Evolutionary conservation across 2,888 invertebrate genomes (phyloP), one percentile per base, ranked within the genome.

Genomic region (Yponomeuta malinellus): DNA sequence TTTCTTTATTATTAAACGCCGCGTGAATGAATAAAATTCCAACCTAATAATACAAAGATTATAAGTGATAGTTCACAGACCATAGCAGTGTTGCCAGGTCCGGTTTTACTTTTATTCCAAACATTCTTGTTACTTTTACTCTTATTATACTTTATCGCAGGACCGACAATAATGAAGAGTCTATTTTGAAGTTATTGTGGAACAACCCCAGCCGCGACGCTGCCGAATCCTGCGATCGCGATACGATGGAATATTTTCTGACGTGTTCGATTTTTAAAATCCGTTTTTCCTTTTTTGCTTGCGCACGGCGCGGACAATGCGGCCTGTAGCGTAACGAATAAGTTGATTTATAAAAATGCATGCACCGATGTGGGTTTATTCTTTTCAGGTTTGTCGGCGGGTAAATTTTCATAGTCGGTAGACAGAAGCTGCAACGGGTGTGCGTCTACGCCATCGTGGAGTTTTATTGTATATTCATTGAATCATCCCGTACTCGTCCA

Each of bases 311-410:
- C 84, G 88, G 86, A 88, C 88, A 89, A 89, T 88, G 87, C 82
- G 78, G 83, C 79, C 81, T 80, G 80, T 82, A 82, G 86, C 87
- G 87, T 85, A 88, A 85, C 89, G 89, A 87, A 89, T 88, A 87
- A 85, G 83, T 85, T 88, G 87, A 86, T 89, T 87, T 87, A 88
- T 86, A 86, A 83, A 84, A 84, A 84, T 76, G 78, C 82, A 80
- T 84, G 83, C 82, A 73, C 77, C 33, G 81, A 83, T 81, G 80
- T 77, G 81, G 81, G 81, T 76, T 81, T 83, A 65, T 31, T 29
- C 65, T 12, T 31, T 65, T 23, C 48, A 23, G 48, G 33, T n/a
- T 68, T 65, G 68, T 43, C 8, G 9, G 68, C 68, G 31, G 65
- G 29, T 65, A 59, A 12, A 59, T 15, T 52, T 15, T 12, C 15